A percentile compares a stretch with the other conserved stretches of the same genome.
These are phyloP conservation scores for Odontophorus gujanensis DNA, from an alignment of 2,113 vertebrate genomes.

Conservation along the genomic window DNA sequence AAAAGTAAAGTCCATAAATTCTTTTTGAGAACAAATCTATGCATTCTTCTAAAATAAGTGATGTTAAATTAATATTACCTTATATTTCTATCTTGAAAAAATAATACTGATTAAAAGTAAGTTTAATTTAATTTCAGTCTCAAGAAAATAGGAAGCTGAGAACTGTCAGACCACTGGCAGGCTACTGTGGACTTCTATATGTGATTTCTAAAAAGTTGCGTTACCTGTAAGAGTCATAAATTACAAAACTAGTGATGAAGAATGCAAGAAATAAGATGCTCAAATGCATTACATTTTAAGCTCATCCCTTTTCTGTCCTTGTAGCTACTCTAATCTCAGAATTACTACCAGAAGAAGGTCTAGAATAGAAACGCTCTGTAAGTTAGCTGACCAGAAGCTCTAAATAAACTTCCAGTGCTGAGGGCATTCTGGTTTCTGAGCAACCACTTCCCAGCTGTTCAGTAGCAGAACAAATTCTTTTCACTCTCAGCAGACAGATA, in stretches of 20 bases:
- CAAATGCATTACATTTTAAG: not conserved
- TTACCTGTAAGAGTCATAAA: not conserved
- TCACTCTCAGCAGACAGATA: not conserved
- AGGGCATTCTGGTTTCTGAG: not conserved
- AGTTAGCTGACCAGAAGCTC: not conserved
- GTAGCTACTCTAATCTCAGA: not conserved
- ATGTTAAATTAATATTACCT: not conserved
- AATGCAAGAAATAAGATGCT: not conserved
- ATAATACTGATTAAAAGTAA: not conserved
- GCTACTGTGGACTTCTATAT: not conserved
- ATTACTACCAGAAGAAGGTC: not conserved
- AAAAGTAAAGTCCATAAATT: not conserved
- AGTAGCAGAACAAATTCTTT: constrained; percentile 5
- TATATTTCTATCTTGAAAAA: not conserved
- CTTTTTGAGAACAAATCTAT: not conserved
- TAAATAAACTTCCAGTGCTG: not conserved
- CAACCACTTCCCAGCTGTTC: constrained; percentile 8
- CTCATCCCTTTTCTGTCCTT: not conserved
- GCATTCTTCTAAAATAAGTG: not conserved
- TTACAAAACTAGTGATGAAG: not conserved
- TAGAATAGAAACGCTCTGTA: not conserved
- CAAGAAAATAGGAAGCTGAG: not conserved
- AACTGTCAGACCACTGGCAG: not conserved
- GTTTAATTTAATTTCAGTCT: not conserved
- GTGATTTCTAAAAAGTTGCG: not conserved